These are phyloP conservation scores for Eristalis arbustorum DNA, from an alignment of 2,888 invertebrate species.

Conservation along the genomic window DNA sequence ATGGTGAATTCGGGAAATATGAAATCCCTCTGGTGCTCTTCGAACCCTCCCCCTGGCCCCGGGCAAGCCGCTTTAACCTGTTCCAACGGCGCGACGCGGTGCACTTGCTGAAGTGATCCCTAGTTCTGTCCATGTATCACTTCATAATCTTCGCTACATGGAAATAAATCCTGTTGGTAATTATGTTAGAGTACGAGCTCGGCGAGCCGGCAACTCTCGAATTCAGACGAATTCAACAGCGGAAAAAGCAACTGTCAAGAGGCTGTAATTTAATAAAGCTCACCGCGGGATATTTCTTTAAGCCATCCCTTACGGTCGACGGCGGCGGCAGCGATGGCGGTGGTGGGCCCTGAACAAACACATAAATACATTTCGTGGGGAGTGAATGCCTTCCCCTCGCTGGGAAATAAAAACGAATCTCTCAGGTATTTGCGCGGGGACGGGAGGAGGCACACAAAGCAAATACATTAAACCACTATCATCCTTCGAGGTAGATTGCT, in stretches of 20 bases:
- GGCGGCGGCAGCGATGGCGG: not conserved
- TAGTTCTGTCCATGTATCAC: constrained; percentile 19
- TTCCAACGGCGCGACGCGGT: not conserved
- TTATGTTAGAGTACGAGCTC: constrained; percentile 47
- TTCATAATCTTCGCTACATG: constrained; percentile 22
- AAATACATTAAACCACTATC: constrained; percentile 4
- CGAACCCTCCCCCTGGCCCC: not conserved
- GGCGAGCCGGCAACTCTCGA: constrained; percentile 4
- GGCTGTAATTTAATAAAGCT: constrained; percentile 80
- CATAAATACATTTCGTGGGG: constrained; percentile 27
- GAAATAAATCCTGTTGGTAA: constrained; percentile 58
- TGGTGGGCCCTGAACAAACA: constrained; percentile 32
- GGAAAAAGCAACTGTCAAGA: constrained; percentile 76
- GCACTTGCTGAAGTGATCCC: constrained; percentile 10
- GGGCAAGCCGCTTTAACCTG: constrained; percentile 1
- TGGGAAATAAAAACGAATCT: not conserved
- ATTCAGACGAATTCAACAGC: constrained; percentile 10
- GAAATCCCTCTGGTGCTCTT: constrained; percentile 4
- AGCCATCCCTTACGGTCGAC: constrained; percentile 51
- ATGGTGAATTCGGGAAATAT: not conserved
- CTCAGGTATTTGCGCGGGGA: not conserved
- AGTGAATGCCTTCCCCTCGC: constrained; percentile 17
- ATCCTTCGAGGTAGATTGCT: not conserved
- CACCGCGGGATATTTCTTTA: constrained; percentile 78
- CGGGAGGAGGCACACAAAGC: not conserved